Evolutionary conservation across 2,888 invertebrate genomes (phyloP).

Genomic region (Caenorhabditis sinica): DNA sequence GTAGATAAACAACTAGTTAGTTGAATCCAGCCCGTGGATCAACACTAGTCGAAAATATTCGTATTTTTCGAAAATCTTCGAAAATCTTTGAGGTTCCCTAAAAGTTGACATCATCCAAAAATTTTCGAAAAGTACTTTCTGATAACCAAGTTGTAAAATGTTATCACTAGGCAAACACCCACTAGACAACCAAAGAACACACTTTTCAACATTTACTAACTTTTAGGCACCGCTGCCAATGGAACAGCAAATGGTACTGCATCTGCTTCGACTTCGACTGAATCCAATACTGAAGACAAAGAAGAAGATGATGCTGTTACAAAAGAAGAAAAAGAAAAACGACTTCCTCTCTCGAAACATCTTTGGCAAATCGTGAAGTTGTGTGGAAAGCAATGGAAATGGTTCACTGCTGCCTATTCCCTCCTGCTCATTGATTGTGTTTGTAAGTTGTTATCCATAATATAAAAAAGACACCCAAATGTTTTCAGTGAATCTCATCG

Average conservation of each 20-base stretch:
- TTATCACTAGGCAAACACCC: background rate
- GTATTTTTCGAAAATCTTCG: background rate
- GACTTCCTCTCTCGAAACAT: constrained; percentile 53
- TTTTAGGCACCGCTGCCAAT: constrained; percentile 16
- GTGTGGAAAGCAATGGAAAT: constrained; percentile 63
- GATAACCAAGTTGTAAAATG: background rate
- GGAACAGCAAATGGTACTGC: constrained; percentile 1
- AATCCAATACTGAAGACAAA: constrained; percentile 24
- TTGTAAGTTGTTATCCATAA: constrained; percentile 35
- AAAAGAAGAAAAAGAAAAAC: constrained; percentile 61
- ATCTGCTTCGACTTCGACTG: constrained; percentile 1
- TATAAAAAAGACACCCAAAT: no score
- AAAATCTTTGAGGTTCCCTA: no score
- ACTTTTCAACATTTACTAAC: no score
- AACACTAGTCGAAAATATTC: no score
- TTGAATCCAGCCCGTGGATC: no score
- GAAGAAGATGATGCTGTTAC: constrained; percentile 57
- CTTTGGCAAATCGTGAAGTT: constrained; percentile 53
- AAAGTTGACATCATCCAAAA: background rate
- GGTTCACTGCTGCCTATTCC: constrained; percentile 48
- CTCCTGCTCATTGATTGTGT: constrained; percentile 43
- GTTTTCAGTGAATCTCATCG: constrained; percentile 60
- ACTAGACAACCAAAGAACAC: background rate
- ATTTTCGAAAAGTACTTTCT: background rate
- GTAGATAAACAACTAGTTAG: background rate